Conservation (phyloP, 2,113 vertebrate species). For the Tursiops truncatus region DNA sequence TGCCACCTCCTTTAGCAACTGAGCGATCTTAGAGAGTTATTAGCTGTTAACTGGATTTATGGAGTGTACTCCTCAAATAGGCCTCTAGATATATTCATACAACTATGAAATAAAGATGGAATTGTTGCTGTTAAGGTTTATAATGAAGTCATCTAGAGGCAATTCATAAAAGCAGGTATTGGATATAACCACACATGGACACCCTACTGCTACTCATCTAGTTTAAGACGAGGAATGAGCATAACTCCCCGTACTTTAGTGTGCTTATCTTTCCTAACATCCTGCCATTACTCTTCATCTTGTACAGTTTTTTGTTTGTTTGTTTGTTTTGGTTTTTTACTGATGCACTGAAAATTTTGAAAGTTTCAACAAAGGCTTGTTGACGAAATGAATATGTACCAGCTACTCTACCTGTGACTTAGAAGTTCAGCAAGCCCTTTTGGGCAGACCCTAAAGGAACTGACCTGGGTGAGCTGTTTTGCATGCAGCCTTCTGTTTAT, state of each 20-base stretch:
- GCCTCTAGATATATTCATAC: constrained; percentile 39
- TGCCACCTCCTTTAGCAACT: constrained; percentile 20
- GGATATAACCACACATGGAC: neutral
- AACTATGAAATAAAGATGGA: constrained; percentile 31
- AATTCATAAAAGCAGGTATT: constrained; percentile 37
- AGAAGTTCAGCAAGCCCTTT: neutral
- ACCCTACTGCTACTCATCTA: neutral
- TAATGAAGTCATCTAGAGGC: constrained; percentile 23
- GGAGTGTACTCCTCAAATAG: constrained; percentile 16
- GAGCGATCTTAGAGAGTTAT: constrained; percentile 36
- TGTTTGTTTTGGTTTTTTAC: neutral
- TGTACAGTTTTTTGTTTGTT: neutral
- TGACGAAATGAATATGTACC: neutral
- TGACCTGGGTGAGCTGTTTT: neutral
- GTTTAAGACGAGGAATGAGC: constrained; percentile 26
- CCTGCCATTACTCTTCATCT: neutral
- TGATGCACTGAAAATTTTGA: neutral
- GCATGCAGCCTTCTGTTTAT: neutral
- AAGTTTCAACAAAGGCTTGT: neutral
- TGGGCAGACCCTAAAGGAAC: neutral
- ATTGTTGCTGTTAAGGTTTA: constrained; percentile 38
- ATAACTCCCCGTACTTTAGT: neutral
- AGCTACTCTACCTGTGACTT: neutral
- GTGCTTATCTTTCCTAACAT: neutral
- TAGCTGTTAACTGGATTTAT: constrained; percentile 56